phyloP scores from a whole-genome alignment of 37 sponge, comb jelly and placozoan species.

The Oopsacas minuta region DNA sequence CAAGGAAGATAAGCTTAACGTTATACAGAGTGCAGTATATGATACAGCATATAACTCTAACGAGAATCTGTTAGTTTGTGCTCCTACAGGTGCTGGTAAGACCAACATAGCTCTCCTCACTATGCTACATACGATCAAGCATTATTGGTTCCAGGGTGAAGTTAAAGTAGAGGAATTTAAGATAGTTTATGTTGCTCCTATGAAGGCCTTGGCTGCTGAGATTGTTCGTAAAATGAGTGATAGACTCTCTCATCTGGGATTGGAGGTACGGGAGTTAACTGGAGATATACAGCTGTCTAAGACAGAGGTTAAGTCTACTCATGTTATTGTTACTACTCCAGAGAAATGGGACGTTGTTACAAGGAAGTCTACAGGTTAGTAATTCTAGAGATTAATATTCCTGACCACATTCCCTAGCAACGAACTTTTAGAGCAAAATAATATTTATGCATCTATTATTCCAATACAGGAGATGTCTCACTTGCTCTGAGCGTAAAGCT shows the following conservation, averaged over 20 bases:
- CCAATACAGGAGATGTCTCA: slow-evolving; percentile 56
- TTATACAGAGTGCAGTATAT: slow-evolving; percentile 79
- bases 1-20: slow-evolving; percentile 67
- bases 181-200: slow-evolving; percentile 95
- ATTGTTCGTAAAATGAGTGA: slow-evolving; percentile 78
- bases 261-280: slow-evolving; percentile 83
- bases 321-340: slow-evolving; percentile 94
- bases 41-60: slow-evolving; percentile 76
- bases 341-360: slow-evolving; percentile 99
- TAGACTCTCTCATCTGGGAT: slow-evolving; percentile 63
- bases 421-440: no score
- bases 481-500: slow-evolving; percentile 78
- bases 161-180: slow-evolving; percentile 82
- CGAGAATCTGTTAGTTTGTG: slow-evolving; percentile 87
- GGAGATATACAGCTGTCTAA: slow-evolving; percentile 98
- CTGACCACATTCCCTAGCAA: neutral
- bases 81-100: slow-evolving; percentile 98
- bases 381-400: neutral
- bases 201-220: slow-evolving; percentile 97
- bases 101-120: slow-evolving; percentile 96
- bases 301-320: slow-evolving; percentile 74
- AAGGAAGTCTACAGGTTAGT: slow-evolving; percentile 56
- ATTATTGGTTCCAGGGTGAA: slow-evolving; percentile 41
- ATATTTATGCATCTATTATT: neutral
- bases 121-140: slow-evolving; percentile 55